These are phyloP conservation scores for Atethmia centrago DNA, from an alignment of 2,888 invertebrate species.

Conservation along the genomic window DNA sequence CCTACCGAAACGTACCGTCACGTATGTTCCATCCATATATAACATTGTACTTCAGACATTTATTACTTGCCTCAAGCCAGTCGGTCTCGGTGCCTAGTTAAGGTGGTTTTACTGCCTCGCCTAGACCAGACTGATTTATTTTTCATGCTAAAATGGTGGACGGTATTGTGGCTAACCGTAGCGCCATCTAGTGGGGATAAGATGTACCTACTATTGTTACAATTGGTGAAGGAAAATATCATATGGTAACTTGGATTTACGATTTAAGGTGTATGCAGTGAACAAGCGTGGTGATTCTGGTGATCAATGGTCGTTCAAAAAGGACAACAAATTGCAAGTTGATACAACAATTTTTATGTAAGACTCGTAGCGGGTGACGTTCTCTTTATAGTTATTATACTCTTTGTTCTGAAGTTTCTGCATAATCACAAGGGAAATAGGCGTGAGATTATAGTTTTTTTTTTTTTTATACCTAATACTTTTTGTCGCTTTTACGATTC, in stretches of 20 bases:
- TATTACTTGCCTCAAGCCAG: constrained; percentile 26
- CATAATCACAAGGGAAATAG: no score
- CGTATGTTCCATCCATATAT: constrained; percentile 21
- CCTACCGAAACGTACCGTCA: background rate
- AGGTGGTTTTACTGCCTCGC: constrained; percentile 25
- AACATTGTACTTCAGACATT: constrained; percentile 35
- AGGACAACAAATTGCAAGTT: background rate
- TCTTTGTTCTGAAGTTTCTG: no score
- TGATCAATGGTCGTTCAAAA: background rate
- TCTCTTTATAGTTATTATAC: no score
- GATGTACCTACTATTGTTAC: background rate
- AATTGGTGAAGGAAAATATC: no score
- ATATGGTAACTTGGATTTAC: background rate
- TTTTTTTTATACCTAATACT: no score
- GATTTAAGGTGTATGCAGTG: no score
- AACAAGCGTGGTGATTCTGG: background rate
- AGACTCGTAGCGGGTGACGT: no score
- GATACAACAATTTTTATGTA: no score
- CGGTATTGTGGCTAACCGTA: background rate
- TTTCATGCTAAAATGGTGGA: constrained; percentile 34
- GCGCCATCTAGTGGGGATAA: constrained; percentile 3
- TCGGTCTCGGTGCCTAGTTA: constrained; percentile 17
- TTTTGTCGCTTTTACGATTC: background rate
- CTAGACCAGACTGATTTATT: constrained; percentile 46
- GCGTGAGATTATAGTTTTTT: no score